These are phyloP conservation scores for Cyanoderma ruficeps DNA, from an alignment of 2,113 vertebrate genomes.

Conservation along the genomic window DNA sequence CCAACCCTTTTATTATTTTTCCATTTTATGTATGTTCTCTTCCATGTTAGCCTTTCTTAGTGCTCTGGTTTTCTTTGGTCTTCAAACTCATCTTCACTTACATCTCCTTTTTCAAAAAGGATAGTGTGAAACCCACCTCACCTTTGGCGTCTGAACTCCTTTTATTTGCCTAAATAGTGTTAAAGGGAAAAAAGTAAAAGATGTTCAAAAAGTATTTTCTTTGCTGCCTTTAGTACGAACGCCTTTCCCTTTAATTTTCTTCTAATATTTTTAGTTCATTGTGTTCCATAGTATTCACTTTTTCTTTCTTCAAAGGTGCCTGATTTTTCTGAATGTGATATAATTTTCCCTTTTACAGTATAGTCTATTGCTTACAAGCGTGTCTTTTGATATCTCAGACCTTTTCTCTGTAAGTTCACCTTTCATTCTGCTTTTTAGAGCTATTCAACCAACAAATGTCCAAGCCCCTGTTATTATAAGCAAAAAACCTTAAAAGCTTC, in stretches of 20 bases:
- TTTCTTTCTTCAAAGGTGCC: background rate
- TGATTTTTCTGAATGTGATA: background rate
- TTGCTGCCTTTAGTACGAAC: background rate
- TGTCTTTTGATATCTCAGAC: constrained; percentile 9
- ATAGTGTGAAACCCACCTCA: background rate
- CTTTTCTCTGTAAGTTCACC: background rate
- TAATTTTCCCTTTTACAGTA: background rate
- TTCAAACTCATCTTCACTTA: background rate
- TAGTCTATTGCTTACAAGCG: background rate
- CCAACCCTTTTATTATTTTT: background rate
- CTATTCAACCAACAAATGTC: background rate
- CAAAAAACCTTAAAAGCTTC: background rate
- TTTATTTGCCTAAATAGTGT: background rate
- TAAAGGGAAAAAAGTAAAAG: background rate
- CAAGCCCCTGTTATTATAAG: background rate
- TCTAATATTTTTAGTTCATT: background rate
- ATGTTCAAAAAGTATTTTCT: background rate
- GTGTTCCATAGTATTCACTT: background rate
- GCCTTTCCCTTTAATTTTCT: background rate
- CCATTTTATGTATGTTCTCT: background rate
- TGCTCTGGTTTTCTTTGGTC: background rate
- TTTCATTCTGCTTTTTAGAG: background rate
- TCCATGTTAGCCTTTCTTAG: background rate
- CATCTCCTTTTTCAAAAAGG: background rate
- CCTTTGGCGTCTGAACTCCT: background rate